Conservation (phyloP, 1,140 invertebrate species). For the Aphelinus certus region DNA sequence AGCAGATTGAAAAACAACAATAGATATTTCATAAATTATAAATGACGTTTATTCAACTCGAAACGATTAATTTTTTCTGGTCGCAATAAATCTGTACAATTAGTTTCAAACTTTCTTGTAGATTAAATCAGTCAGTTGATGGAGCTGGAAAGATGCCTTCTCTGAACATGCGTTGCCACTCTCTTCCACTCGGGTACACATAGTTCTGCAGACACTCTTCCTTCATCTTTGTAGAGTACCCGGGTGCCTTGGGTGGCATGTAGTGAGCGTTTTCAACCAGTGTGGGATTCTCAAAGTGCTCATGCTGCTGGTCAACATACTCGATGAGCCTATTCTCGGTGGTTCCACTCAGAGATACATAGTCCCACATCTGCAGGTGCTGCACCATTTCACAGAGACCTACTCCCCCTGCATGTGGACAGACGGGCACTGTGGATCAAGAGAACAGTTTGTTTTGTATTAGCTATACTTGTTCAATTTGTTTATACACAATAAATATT, state of each 20-base stretch:
- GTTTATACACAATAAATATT: no score
- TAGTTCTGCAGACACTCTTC: slow-evolving; percentile 73
- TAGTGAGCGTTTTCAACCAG: slow-evolving; percentile 76
- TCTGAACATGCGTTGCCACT: slow-evolving; percentile 76
- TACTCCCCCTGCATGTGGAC: slow-evolving; percentile 92
- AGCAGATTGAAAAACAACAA: no score
- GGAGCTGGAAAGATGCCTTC: slow-evolving; percentile 61
- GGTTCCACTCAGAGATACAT: slow-evolving; percentile 75
- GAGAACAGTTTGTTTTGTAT: neutral
- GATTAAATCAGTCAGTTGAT: neutral
- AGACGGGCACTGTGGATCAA: slow-evolving; percentile 80
- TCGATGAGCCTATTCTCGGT: slow-evolving; percentile 81
- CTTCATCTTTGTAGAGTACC: slow-evolving; percentile 84
- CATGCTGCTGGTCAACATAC: slow-evolving; percentile 89
- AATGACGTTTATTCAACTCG: no score
- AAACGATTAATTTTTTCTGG: no score
- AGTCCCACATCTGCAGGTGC: slow-evolving; percentile 91
- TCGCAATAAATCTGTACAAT: no score
- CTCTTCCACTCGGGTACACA: slow-evolving; percentile 78
- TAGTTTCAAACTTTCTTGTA: no score
- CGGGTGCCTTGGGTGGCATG: slow-evolving; percentile 75
- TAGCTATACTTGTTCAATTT: no score
- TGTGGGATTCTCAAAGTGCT: slow-evolving; percentile 84
- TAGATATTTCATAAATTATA: no score
- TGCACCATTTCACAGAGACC: slow-evolving; percentile 94